Conservation (phyloP, 2,113 vertebrate species). For the Crotalus viridis region DNA sequence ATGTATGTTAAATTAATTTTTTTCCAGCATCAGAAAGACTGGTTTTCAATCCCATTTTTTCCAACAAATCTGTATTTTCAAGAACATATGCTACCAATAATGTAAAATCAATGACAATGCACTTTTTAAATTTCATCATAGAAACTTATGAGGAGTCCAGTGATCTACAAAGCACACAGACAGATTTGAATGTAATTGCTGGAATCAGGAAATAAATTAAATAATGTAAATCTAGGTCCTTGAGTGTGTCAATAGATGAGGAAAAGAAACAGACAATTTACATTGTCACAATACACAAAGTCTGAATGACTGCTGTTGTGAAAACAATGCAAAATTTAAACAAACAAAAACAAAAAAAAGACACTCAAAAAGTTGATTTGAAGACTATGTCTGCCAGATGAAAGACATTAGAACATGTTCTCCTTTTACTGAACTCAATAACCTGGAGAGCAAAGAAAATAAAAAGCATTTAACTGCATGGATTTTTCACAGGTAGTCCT, state of each 20-base stretch:
- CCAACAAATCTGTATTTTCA: not conserved
- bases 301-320: not conserved
- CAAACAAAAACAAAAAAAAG: not conserved
- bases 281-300: not conserved
- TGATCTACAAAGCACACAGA: not conserved
- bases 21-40: not conserved
- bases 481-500: not conserved
- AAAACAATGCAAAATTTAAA: not conserved
- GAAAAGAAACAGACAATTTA: not conserved
- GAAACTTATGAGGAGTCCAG: not conserved
- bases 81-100: not conserved
- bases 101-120: not conserved
- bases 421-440: not conserved
- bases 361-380: not conserved
- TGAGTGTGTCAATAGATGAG: not conserved
- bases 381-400: not conserved
- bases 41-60: not conserved
- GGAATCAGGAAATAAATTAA: not conserved
- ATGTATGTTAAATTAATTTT: too few relatives aligned
- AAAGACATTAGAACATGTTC: not conserved
- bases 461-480: not conserved
- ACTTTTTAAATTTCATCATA: not conserved
- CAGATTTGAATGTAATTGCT: not conserved
- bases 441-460: not conserved
- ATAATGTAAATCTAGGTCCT: not conserved